phyloP scores from a whole-genome alignment of 2,797 vertebrate genomes.

The Liparis tanakae region DNA sequence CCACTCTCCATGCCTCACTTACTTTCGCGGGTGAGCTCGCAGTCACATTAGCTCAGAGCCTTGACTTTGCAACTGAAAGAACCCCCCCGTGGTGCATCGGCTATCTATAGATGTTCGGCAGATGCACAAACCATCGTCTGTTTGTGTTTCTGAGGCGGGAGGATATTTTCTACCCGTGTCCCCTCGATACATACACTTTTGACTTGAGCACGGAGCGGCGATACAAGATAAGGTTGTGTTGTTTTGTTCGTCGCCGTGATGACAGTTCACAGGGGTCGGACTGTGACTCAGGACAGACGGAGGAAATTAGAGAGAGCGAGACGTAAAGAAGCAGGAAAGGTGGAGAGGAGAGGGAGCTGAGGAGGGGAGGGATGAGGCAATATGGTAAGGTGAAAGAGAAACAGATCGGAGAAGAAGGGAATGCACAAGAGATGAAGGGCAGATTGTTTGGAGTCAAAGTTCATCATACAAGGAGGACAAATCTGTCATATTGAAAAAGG shows the following conservation, averaged over 20 bases:
- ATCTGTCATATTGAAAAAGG: not conserved
- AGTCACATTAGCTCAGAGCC: conserved; percentile 57
- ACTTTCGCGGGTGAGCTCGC: conserved; percentile 51
- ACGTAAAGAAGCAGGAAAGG: conserved; percentile 12
- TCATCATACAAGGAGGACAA: not conserved
- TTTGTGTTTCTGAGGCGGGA: conserved; percentile 32
- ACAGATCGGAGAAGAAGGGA: conserved; percentile 7
- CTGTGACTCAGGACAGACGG: conserved; percentile 23
- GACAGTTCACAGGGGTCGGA: conserved; percentile 59
- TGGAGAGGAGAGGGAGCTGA: conserved; percentile 10
- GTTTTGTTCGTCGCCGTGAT: conserved; percentile 37
- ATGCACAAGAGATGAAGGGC: not conserved
- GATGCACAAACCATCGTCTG: conserved; percentile 40
- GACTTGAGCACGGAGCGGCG: conserved; percentile 32
- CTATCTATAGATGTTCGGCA: conserved; percentile 63
- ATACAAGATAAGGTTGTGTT: conserved; percentile 14
- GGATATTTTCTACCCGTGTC: conserved; percentile 28
- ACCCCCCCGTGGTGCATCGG: conserved; percentile 38
- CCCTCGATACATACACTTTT: conserved; percentile 31
- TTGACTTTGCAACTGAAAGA: conserved; percentile 48
- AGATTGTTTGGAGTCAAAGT: not conserved
- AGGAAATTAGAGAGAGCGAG: conserved; percentile 18
- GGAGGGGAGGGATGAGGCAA: conserved; percentile 2
- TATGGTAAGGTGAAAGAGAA: conserved; percentile 12
- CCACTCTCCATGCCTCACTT: conserved; percentile 9